Base-by-base conservation (phyloP, 2,113 vertebrate genomes). In the Pleuronectes platessa region DNA sequence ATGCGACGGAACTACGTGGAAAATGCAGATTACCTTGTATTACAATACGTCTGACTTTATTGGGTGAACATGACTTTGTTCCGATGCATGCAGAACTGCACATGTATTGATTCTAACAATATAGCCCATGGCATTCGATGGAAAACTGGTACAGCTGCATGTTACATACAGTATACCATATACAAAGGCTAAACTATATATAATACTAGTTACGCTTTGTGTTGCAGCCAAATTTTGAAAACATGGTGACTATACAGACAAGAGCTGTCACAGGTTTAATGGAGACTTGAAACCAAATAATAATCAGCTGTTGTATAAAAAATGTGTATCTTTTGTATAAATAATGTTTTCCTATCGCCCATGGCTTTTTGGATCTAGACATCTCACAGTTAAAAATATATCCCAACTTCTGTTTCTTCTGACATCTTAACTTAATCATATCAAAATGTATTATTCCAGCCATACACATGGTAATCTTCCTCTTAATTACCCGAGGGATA, bases 51-150 rank as follows among this genome's bases (percentile, higher is more conserved):
- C 14, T 47, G 63, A 51, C 60, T 81, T 75, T 10, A 73, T 56
- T 14, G 11, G 23, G 31, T 17, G 1, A 18, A 60, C 20, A 17
- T 9, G 31, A 49, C 58, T 61, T 53, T 47, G 55, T 64, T 69
- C 11, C 47, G 20, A 5, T 56, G 68, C 20, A 77, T 68, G 54
- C 74, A 67, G 61, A 82, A 31, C 45, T 51, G 47, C 53, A 74
- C 47, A 74, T 45, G 56, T 60, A 45, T 10, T 68, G n/a, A 74
- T 51, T 42, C 12, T 11, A 42, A 42, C 40, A 11, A 11, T 47
- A 6, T 24, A 70, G 17, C 61, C 74, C 23, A 13, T 13, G 1
- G 5, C n/a, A 67, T 55, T 67, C 40, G 31, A 60, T 13, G 1
- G 24, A 21, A 53, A 17, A 37, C 10, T 7, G 6, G 5, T 54